Percentiles rank a stretch among this genome's conserved stretches.
Conservation (phyloP, 2,888 invertebrate genomes). For the Melanophora roralis region DNA sequence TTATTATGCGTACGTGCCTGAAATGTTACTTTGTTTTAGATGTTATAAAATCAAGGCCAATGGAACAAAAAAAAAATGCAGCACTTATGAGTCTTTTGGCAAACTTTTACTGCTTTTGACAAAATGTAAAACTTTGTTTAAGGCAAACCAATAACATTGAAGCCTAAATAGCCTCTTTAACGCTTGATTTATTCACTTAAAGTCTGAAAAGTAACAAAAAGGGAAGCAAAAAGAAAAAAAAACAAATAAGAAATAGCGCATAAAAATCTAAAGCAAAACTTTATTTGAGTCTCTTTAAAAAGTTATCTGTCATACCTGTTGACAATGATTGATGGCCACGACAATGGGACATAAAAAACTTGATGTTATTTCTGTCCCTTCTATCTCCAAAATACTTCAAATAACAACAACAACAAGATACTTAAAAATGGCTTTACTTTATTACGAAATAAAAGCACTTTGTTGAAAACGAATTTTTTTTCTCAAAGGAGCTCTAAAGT, state of each 20-base stretch:
- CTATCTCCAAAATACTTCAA: background rate
- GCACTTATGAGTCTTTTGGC: conserved; percentile 44
- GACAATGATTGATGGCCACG: conserved; percentile 62
- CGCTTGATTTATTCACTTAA: conserved; percentile 52
- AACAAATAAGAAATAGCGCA: conserved; percentile 17
- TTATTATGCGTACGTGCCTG: conserved; percentile 61
- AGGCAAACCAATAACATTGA: background rate
- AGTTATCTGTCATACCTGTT: conserved; percentile 63
- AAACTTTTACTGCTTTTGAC: conserved; percentile 7
- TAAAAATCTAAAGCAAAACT: conserved; percentile 46
- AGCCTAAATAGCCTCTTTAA: conserved; percentile 32
- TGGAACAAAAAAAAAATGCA: conserved; percentile 13
- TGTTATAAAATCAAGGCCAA: conserved; percentile 57
- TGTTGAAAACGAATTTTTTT: conserved; percentile 13
- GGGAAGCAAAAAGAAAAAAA: background rate
- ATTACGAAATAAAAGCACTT: background rate
- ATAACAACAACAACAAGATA: background rate
- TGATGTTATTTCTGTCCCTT: background rate
- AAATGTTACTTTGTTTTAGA: conserved; percentile 46
- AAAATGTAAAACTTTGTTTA: conserved; percentile 18
- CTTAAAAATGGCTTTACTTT: background rate
- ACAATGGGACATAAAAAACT: conserved; percentile 59
- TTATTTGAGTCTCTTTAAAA: conserved; percentile 59
- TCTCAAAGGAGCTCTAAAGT: conserved; percentile 15
- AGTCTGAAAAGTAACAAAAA: background rate